Conservation (phyloP, 2,113 vertebrate species). For the Elephantulus edwardii region DNA sequence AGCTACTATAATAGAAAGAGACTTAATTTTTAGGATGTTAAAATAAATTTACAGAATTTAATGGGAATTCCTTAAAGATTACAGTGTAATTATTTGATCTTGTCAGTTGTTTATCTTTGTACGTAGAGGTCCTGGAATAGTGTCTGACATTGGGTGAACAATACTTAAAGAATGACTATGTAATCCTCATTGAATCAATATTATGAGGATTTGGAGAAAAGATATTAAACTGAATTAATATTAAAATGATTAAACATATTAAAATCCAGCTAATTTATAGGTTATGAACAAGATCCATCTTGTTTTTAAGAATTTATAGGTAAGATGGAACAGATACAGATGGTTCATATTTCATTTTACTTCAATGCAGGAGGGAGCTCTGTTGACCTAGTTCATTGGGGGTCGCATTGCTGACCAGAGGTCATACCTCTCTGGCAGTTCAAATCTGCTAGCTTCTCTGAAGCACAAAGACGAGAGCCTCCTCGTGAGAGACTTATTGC, state of each 20-base stretch:
- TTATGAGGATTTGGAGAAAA: neutral
- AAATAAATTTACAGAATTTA: neutral
- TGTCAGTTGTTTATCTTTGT: conserved; percentile 14
- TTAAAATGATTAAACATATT: neutral
- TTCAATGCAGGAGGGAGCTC: too few relatives aligned
- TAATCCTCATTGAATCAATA: neutral
- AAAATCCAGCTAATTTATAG: neutral
- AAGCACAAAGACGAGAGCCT: too few relatives aligned
- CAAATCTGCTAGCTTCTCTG: too few relatives aligned
- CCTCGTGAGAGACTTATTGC: too few relatives aligned
- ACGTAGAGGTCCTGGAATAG: neutral
- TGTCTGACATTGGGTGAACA: neutral
- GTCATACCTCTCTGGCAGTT: too few relatives aligned
- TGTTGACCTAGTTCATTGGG: too few relatives aligned
- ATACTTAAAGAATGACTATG: neutral
- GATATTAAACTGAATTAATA: conserved; percentile 28
- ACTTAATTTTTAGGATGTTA: conserved; percentile 19
- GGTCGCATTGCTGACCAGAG: too few relatives aligned
- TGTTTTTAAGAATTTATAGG: too few relatives aligned
- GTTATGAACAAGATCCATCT: too few relatives aligned
- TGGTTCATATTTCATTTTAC: too few relatives aligned
- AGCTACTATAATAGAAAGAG: neutral
- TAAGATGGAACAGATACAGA: too few relatives aligned
- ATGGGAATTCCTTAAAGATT: neutral
- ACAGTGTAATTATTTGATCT: neutral